phyloP scores from a whole-genome alignment of 1,140 invertebrate genomes.

The Archivesica marissinica region DNA sequence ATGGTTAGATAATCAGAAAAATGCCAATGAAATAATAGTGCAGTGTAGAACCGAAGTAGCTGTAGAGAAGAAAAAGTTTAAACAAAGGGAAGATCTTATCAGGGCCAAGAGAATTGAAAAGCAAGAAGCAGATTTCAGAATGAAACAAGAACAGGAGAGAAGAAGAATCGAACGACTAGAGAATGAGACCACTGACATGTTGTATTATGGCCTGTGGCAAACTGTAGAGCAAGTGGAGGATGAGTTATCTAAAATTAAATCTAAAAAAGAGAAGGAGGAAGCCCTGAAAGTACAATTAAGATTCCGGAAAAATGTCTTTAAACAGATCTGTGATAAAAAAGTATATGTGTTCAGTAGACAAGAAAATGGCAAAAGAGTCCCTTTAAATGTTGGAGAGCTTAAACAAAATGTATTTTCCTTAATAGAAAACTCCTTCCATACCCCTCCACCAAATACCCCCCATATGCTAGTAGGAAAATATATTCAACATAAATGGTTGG shows the following conservation, averaged over 20 bases:
- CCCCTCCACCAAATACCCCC: no score
- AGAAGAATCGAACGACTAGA: not conserved
- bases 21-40: no score
- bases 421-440: no score
- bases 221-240: not conserved
- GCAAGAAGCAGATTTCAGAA: not conserved
- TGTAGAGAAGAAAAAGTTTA: no score
- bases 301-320: not conserved
- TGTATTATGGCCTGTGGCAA: slow-evolving; percentile 20
- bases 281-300: slow-evolving; percentile 13
- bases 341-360: not conserved
- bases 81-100: no score
- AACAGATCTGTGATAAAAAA: not conserved
- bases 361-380: not conserved
- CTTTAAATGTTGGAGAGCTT: not conserved
- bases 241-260: not conserved
- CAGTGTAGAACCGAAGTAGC: no score
- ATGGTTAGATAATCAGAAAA: no score
- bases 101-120: no score
- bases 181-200: not conserved
- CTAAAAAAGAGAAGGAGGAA: slow-evolving; percentile 11
- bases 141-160: not conserved
- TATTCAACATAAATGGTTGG: no score
- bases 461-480: no score
- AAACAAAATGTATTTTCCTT: slow-evolving; percentile 6